Base-by-base conservation (phyloP, 2,113 vertebrate genomes). In the Xiphophorus couchianus region DNA sequence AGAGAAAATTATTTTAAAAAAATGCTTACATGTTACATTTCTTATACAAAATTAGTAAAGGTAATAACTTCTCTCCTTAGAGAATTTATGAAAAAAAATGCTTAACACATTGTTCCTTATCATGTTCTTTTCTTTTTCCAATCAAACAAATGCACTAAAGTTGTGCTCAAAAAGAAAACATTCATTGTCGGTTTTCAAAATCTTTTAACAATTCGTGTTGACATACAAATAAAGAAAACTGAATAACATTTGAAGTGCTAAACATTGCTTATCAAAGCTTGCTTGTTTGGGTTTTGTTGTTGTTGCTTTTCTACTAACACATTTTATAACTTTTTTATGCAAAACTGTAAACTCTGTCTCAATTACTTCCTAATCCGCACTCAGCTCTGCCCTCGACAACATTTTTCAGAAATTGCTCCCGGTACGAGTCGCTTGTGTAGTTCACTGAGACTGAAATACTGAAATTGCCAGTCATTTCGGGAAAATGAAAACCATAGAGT, bases 401-500 rank as follows among this genome's bases (percentile, higher is more conserved):
- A 39, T 51, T 58, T 58, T 22, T 58, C 51, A n/a, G 7, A 62
- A 67, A 74, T 65, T 73, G 25, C 54, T 28, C 31, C 13, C 10
- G 62, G 15, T 31, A 25, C 12, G 28, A 29, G 72, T 51, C 75
- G 48, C 61, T 37, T 58, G 30, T 30, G 73, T 79, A 25, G 15
- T 69, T 88, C 54, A 60, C 62, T 33, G 25, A 61, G 27, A 65
- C 70, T 37, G 66, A 77, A 79, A 83, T 72, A 69, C 64, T 29
- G 69, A 77, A 81, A 83, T 74, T 64, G 33, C 27, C 67, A 51
- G 42, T 85, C 42, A 62, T 85, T 80, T 71, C 35, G 62, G 29
- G 29, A 73, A 80, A 85, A 75, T 81, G 68, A 74, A 82, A 80
- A 65, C 68, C 68, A 67, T 62, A 17, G 69, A 69, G 60, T 78